phyloP scores from a whole-genome alignment of 2,888 invertebrate genomes.

The Monochamus alternatus region DNA sequence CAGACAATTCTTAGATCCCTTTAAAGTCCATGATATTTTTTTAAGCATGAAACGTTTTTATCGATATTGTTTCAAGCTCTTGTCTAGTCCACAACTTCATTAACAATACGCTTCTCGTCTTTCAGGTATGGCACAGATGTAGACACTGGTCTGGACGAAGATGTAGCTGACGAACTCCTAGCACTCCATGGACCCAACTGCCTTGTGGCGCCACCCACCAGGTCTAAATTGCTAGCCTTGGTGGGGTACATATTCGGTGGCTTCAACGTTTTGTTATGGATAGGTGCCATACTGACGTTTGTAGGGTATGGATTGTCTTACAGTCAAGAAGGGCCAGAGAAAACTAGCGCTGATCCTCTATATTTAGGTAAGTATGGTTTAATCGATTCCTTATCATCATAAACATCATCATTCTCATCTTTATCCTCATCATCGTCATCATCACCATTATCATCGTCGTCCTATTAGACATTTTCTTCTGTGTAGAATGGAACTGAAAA shows the following conservation, averaged over 20 bases:
- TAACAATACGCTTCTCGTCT: neutral
- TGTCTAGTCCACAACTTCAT: neutral
- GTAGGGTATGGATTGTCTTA: constrained; percentile 72
- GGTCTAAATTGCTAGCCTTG: constrained; percentile 78
- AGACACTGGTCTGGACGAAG: constrained; percentile 73
- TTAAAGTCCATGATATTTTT: neutral
- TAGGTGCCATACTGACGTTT: constrained; percentile 77
- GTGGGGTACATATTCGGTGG: constrained; percentile 80
- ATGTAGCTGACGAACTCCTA: constrained; percentile 73
- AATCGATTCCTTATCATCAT: too few species aligned
- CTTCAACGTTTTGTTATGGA: constrained; percentile 82
- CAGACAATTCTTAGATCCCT: neutral
- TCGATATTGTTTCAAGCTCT: neutral
- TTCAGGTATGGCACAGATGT: constrained; percentile 70
- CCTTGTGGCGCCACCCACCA: constrained; percentile 75
- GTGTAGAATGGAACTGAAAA: too few species aligned
- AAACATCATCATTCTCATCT: too few species aligned
- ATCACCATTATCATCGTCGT: too few species aligned
- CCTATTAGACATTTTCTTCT: too few species aligned
- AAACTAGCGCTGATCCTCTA: neutral
- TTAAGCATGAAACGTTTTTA: too few species aligned
- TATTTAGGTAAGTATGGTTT: constrained; percentile 9
- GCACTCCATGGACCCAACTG: constrained; percentile 76
- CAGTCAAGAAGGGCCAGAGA: neutral
- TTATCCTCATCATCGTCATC: too few species aligned